phyloP scores from a whole-genome alignment of 92 coral and sea anemone genomes.

The Bergia puertoricense region DNA sequence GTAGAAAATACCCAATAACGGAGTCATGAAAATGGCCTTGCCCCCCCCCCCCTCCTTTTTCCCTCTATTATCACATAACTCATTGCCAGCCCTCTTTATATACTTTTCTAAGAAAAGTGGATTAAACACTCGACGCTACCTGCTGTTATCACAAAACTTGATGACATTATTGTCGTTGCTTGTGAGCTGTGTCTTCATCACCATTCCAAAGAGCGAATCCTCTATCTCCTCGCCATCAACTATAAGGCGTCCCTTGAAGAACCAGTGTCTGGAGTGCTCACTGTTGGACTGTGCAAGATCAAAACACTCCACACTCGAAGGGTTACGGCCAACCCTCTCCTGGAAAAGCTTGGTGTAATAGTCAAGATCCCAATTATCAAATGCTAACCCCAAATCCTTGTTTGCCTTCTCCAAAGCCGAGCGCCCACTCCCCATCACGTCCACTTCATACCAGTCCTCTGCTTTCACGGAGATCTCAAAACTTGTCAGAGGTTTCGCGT shows the following conservation, averaged over 20 bases:
- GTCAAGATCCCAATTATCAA: slow-evolving; percentile 93
- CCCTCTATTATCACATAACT: too few species aligned
- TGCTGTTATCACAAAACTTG: slow-evolving; percentile 91
- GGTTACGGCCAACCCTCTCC: slow-evolving; percentile 85
- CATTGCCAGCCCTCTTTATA: too few species aligned
- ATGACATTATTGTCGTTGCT: slow-evolving; percentile 88
- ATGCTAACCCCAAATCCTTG: slow-evolving; percentile 89
- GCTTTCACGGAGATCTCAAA: slow-evolving; percentile 64
- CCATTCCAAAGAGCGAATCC: slow-evolving; percentile 90
- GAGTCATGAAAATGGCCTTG: too few species aligned
- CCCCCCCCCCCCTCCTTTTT: too few species aligned
- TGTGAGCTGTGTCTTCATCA: slow-evolving; percentile 77
- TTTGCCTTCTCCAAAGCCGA: slow-evolving; percentile 84
- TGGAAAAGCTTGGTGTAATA: slow-evolving; percentile 85
- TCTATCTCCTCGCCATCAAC: slow-evolving; percentile 86
- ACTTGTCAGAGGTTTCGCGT: slow-evolving; percentile 75
- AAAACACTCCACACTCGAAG: slow-evolving; percentile 98
- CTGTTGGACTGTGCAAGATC: slow-evolving; percentile 98
- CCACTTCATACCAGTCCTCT: slow-evolving; percentile 86
- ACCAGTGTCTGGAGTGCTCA: slow-evolving; percentile 98
- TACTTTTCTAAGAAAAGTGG: too few species aligned
- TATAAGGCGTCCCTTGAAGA: slow-evolving; percentile 84
- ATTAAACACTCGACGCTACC: slow-evolving; percentile 44
- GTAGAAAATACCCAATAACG: too few species aligned
- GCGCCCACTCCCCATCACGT: slow-evolving; percentile 69